Evolutionary conservation across 2,888 invertebrate genomes (phyloP), one percentile per base, ranked within the genome.

Genomic region (Minunthozetes semirufus): DNA sequence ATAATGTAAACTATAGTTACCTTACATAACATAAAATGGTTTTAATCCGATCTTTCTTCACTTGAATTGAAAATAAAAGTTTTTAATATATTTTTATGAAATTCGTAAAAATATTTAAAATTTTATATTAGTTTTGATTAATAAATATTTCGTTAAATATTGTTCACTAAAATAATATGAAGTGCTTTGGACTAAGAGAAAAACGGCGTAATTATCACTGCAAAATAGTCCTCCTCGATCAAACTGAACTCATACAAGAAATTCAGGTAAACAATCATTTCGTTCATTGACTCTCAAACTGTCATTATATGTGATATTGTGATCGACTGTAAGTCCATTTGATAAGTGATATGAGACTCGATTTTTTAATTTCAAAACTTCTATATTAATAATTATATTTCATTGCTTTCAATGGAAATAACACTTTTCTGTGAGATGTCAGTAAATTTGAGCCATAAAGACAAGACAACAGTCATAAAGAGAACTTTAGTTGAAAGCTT

Each of bases 141-240:
- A 11, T 9, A 19, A 22, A 33, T 5, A 56, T 50, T 29, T 17
- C 38, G n/a, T 17, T 33, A 8, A 33, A 33, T 33, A 33, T 8
- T 33, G 8, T 33, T 33, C 8, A 33, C 8, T 33, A 5, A 33
- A 5, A 5, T 33, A 33, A 33, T 33, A 75, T 76, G 75, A 75
- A 72, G 66, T 76, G 76, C 59, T 76, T 76, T 59, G 72, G 72
- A 50, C 27, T 68, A 22, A 38, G 50, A 77, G 81, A 81, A 72
- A 83, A 82, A 79, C 81, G 80, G 77, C 81, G 82, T 77, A 83
- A 81, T 77, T 81, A 82, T 81, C 88, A 88, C 81, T 91, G 90
- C 85, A 92, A 93, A 84, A 90, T 94, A 80, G 89, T 94, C 81
- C 87, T 94, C 79, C 88, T 94, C 80, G 94, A 94, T 83, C 93